phyloP scores from a whole-genome alignment of 2,113 vertebrate species.

The Nothobranchius furzeri region DNA sequence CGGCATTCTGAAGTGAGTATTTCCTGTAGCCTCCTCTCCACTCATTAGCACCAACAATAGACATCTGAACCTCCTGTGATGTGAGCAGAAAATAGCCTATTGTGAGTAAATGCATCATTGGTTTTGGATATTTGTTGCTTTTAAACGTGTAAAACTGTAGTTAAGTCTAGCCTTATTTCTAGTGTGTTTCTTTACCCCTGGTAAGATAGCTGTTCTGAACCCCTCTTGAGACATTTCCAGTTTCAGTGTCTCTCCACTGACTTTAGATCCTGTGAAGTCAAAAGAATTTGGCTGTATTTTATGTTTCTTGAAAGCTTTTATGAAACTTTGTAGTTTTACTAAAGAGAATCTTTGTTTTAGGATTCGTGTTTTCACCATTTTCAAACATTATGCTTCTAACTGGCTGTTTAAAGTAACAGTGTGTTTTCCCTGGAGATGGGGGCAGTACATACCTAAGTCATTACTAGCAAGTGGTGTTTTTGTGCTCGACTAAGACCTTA shows the following conservation, averaged over 20 bases:
- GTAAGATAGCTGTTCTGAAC: constrained; percentile 58
- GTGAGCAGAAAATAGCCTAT: background rate
- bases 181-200: constrained; percentile 32
- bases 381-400: no score
- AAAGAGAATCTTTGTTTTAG: no score
- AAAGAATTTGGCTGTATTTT: background rate
- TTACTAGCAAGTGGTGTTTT: no score
- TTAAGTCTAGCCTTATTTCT: background rate
- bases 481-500: no score
- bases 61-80: constrained; percentile 46
- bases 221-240: constrained; percentile 77
- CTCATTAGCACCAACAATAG: constrained; percentile 67
- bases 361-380: no score
- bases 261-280: constrained; percentile 63
- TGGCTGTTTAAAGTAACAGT: no score
- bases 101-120: no score
- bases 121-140: no score
- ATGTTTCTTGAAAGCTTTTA: background rate
- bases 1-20: rapidly evolving
- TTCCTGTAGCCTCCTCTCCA: constrained; percentile 71
- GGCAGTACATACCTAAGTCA: no score
- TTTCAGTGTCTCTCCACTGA: constrained; percentile 59
- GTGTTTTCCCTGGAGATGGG: no score
- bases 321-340: background rate
- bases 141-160: no score